Percentiles rank a stretch among this genome's conserved stretches.
Evolutionary conservation across 2,113 vertebrate genomes (phyloP).

Genomic region (Antechinus flavipes): DNA sequence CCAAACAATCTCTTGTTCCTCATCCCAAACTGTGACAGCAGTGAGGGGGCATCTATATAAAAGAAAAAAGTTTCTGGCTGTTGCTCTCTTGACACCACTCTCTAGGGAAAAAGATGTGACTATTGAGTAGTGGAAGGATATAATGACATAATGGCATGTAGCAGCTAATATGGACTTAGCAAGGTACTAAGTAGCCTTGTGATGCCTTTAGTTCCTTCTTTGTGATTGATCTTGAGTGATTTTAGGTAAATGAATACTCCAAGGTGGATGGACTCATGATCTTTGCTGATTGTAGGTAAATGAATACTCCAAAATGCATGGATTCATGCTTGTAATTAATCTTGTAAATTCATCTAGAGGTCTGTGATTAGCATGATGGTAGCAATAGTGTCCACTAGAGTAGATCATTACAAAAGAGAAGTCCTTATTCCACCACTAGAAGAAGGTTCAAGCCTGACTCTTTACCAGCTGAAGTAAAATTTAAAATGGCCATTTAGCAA

Average conservation of each 20-base stretch:
- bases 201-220: background rate
- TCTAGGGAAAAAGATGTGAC: background rate
- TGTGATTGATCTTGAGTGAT: background rate
- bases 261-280: background rate
- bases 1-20: background rate
- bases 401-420: background rate
- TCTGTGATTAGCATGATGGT: background rate
- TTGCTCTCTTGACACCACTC: background rate
- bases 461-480: background rate
- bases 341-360: background rate
- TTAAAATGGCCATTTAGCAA: background rate
- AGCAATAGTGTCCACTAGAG: background rate
- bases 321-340: background rate
- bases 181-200: background rate
- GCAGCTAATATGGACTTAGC: background rate
- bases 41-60: background rate
- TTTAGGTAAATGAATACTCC: background rate
- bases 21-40: background rate
- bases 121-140: background rate
- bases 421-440: background rate
- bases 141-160: background rate
- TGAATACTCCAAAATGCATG: background rate
- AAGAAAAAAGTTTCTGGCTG: background rate
- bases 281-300: background rate
- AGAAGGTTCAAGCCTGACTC: background rate